phyloP scores from a whole-genome alignment of 2,888 invertebrate genomes.

The Xanthorhoe designata region DNA sequence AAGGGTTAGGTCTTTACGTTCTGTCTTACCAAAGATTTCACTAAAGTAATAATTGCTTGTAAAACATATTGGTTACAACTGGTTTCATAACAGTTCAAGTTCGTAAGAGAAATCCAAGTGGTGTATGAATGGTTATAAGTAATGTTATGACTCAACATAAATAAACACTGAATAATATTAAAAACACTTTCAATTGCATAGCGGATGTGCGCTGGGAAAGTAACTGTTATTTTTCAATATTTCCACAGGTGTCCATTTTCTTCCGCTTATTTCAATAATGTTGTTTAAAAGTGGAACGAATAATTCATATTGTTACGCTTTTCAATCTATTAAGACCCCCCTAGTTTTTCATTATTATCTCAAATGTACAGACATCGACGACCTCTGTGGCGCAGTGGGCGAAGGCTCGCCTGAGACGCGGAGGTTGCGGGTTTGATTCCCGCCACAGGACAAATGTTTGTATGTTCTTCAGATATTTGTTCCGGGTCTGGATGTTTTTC shows the following conservation, averaged over 20 bases:
- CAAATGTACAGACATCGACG: no score
- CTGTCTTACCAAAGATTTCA: not conserved
- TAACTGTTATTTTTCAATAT: not conserved
- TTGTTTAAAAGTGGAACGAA: no score
- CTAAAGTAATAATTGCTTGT: not conserved
- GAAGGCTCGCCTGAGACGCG: no score
- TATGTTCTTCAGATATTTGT: no score
- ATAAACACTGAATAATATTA: constrained; percentile 19
- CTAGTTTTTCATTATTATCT: no score
- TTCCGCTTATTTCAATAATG: not conserved
- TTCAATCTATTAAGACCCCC: no score
- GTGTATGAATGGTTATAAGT: constrained; percentile 28
- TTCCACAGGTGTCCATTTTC: not conserved
- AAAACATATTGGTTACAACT: constrained; percentile 5
- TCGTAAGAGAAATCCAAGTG: constrained; percentile 42
- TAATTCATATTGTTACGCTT: no score
- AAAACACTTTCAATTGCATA: constrained; percentile 20
- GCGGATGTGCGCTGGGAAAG: not conserved
- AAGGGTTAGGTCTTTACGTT: not conserved
- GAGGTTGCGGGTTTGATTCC: no score
- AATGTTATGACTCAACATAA: constrained; percentile 27
- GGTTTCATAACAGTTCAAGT: constrained; percentile 39
- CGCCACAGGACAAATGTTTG: no score
- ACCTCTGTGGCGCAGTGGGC: no score
- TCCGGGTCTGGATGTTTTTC: no score